Percentiles rank a stretch among this genome's conserved stretches.
phyloP scores from a whole-genome alignment of 2,888 invertebrate species.

The Osmoderma eremita region DNA sequence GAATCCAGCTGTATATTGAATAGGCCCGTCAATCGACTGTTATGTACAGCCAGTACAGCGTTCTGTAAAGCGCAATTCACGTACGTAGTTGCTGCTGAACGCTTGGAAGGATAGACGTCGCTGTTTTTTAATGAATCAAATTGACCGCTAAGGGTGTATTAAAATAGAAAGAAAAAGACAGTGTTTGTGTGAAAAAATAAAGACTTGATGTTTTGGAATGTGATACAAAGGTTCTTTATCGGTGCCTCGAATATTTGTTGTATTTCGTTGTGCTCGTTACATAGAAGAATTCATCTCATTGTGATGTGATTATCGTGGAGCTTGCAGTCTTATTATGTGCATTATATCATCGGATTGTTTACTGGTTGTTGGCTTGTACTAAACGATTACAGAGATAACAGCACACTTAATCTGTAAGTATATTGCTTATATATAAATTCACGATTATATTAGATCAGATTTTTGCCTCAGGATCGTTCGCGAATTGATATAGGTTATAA shows the following conservation, averaged over 20 bases:
- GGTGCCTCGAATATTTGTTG: constrained; percentile 36
- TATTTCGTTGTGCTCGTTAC: not conserved
- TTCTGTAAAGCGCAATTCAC: constrained; percentile 14
- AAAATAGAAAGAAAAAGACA: constrained; percentile 41
- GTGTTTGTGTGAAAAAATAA: constrained; percentile 32
- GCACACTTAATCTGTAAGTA: constrained; percentile 18
- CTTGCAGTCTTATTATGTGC: constrained; percentile 3
- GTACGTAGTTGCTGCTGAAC: not conserved
- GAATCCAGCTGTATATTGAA: too few species aligned
- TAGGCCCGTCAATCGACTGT: not conserved
- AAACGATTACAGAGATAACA: constrained; percentile 28
- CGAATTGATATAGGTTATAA: constrained; percentile 21
- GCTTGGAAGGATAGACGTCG: constrained; percentile 25
- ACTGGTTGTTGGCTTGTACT: not conserved
- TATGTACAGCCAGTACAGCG: constrained; percentile 5
- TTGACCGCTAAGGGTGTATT: constrained; percentile 38
- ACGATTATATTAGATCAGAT: not conserved
- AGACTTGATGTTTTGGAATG: constrained; percentile 41
- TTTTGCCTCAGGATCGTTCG: not conserved
- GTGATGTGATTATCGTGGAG: constrained; percentile 22
- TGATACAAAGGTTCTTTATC: constrained; percentile 27
- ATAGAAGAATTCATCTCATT: constrained; percentile 9
- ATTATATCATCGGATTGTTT: constrained; percentile 16
- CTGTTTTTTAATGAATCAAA: constrained; percentile 16
- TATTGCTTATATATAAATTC: not conserved